These are phyloP conservation scores for Pollicipes pollicipes DNA, from an alignment of 1,140 invertebrate species.

Conservation along the genomic window DNA sequence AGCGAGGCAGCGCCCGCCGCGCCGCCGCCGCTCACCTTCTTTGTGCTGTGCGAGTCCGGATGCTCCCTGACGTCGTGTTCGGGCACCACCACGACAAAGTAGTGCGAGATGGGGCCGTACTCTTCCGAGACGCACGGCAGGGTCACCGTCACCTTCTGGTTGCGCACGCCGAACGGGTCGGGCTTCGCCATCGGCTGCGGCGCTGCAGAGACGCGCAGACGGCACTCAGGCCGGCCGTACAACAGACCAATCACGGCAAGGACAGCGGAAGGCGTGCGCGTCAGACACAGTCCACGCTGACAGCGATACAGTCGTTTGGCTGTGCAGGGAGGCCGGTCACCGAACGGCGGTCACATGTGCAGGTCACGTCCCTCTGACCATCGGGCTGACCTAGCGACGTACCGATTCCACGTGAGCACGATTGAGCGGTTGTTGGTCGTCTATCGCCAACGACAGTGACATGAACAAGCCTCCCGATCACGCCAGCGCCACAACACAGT, in stretches of 20 bases:
- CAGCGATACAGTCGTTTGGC: no score
- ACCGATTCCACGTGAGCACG: no score
- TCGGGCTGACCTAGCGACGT: no score
- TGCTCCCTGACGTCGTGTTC: conserved; percentile 57
- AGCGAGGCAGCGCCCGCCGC: no score
- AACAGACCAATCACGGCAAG: conserved; percentile 3
- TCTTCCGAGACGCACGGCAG: conserved; percentile 90
- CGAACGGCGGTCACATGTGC: no score
- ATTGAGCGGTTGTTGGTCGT: no score
- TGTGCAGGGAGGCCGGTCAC: no score
- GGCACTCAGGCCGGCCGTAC: conserved; percentile 12
- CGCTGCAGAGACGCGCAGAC: conserved; percentile 31
- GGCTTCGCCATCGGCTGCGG: conserved; percentile 90
- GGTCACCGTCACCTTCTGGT: conserved; percentile 71
- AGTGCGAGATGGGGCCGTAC: conserved; percentile 96
- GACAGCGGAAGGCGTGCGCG: background rate
- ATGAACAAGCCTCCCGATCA: no score
- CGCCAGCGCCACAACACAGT: no score
- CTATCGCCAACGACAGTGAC: no score
- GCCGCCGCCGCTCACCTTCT: conserved; percentile 7
- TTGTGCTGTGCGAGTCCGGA: conserved; percentile 74
- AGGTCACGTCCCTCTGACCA: no score
- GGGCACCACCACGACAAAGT: conserved; percentile 88
- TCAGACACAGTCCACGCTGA: no score
- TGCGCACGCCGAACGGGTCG: conserved; percentile 73